These are phyloP conservation scores for Atherix ibis DNA, from an alignment of 2,888 invertebrate genomes.

Conservation along the genomic window DNA sequence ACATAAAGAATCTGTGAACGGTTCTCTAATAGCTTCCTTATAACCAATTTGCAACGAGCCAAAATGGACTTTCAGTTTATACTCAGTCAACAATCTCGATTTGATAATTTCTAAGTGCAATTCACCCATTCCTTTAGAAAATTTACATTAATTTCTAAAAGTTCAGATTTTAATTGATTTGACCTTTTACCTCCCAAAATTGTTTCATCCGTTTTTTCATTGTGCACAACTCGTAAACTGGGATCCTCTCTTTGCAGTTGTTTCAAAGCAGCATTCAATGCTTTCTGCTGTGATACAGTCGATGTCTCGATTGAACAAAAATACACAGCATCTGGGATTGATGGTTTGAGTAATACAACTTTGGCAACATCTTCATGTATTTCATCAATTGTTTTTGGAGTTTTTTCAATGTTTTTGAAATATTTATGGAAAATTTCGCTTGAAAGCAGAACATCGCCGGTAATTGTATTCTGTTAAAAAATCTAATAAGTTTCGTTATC, in stretches of 20 bases:
- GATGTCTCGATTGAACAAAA: slow-evolving; percentile 92
- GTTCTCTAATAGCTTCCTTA: slow-evolving; percentile 48
- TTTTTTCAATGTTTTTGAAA: too few relatives aligned
- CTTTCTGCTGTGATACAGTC: slow-evolving; percentile 52
- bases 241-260: slow-evolving; percentile 85
- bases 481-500: too few relatives aligned
- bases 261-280: slow-evolving; percentile 63
- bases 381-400: slow-evolving; percentile 33
- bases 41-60: slow-evolving; percentile 89
- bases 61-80: slow-evolving; percentile 77
- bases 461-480: slow-evolving; percentile 40
- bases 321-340: slow-evolving; percentile 87
- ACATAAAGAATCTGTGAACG: slow-evolving; percentile 16
- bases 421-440: too few relatives aligned
- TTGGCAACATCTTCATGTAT: slow-evolving; percentile 23
- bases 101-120: slow-evolving; percentile 88
- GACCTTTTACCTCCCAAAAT: slow-evolving; percentile 50
- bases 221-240: slow-evolving; percentile 57
- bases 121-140: slow-evolving; percentile 78
- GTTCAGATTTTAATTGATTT: slow-evolving; percentile 2
- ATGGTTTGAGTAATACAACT: slow-evolving; percentile 38
- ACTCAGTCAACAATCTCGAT: slow-evolving; percentile 74
- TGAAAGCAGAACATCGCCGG: slow-evolving; percentile 59
- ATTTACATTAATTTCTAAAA: background rate
- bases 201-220: slow-evolving; percentile 73